Evolutionary conservation across 2,888 invertebrate species (phyloP).

Genomic region (Coelinius sp.): DNA sequence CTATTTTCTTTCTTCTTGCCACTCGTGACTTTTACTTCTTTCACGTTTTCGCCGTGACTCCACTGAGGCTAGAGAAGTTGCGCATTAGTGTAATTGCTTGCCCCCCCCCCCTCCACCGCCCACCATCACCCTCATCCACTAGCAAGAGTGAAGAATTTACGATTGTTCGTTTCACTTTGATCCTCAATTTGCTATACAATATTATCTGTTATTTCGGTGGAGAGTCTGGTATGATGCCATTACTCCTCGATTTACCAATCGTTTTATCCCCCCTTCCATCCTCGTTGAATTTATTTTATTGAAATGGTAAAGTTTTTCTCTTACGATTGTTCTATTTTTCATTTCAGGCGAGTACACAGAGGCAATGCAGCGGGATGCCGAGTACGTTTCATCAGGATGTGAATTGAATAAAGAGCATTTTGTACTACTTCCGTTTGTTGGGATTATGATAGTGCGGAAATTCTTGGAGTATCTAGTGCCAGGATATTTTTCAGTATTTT

Average conservation of each 20-base stretch:
- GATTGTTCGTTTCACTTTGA: conserved; percentile 19
- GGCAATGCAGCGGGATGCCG: conserved; percentile 78
- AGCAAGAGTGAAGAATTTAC: background rate
- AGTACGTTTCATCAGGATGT: conserved; percentile 59
- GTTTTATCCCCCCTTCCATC: background rate
- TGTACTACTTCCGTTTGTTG: conserved; percentile 58
- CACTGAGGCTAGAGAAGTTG: conserved; percentile 18
- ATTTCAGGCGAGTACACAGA: conserved; percentile 74
- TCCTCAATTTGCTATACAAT: background rate
- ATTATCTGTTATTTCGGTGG: background rate
- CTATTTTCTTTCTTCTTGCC: background rate
- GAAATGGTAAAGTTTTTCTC: background rate
- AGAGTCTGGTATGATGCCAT: background rate
- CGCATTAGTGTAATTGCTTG: conserved; percentile 35
- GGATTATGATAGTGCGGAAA: conserved; percentile 60
- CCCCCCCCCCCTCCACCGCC: background rate
- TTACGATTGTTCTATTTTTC: conserved; percentile 51
- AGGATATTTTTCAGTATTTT: conserved; percentile 53
- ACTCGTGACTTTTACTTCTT: background rate
- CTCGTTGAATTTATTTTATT: background rate
- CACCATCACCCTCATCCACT: background rate
- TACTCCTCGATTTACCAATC: conserved; percentile 22
- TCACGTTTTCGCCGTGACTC: conserved; percentile 25
- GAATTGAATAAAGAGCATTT: conserved; percentile 53
- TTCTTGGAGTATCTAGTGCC: conserved; percentile 53